Evolutionary conservation across 53 echinoderm and acorn worm species (phyloP), one percentile per base, ranked within the genome.

Genomic region (Paracentrotus lividus): DNA sequence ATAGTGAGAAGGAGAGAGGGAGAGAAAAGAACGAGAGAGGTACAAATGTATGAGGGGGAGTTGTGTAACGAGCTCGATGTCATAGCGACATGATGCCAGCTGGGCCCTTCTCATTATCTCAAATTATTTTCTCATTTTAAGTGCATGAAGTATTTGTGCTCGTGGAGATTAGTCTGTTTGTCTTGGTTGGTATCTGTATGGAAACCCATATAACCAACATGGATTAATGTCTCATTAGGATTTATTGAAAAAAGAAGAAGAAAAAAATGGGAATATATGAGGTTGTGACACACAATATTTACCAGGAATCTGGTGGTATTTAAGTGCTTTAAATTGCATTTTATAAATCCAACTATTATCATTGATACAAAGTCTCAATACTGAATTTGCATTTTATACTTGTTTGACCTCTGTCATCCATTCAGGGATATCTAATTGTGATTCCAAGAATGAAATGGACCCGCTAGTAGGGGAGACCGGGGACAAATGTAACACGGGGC

Each of bases 401-500:
- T 65, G 65, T n/a, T n/a, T 65, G 65, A n/a, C 38, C 76, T 76
- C 76, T 76, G 76, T 40, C 12, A 34, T 34, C 34, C 16, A 40
- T 38, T 76, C 36, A 76, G 13, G 20, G 76, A 76, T 42, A 76
- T 76, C 4, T 7, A 42, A 40, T 76, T 76, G 76, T 40, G 21
- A 76, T 76, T 76, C 76, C 42, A 40, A 4, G 76, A 76, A 76
- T 38, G 42, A 40, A 76, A 64, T 64, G 31, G 27, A 64, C 64
- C 40, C 1, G 0, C 42, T 38, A 64, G 26, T 64, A n/a, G n/a
- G n/a, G n/a, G n/a, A n/a, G n/a, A n/a, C n/a, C n/a, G n/a, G n/a
- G n/a, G n/a, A n/a, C n/a, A n/a, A n/a, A n/a, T n/a, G n/a, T n/a
- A n/a, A n/a, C n/a, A n/a, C n/a, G n/a, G n/a, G n/a, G n/a, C n/a